Evolutionary conservation across 2,888 invertebrate genomes (phyloP).

Genomic region (Mesochorus sp.): DNA sequence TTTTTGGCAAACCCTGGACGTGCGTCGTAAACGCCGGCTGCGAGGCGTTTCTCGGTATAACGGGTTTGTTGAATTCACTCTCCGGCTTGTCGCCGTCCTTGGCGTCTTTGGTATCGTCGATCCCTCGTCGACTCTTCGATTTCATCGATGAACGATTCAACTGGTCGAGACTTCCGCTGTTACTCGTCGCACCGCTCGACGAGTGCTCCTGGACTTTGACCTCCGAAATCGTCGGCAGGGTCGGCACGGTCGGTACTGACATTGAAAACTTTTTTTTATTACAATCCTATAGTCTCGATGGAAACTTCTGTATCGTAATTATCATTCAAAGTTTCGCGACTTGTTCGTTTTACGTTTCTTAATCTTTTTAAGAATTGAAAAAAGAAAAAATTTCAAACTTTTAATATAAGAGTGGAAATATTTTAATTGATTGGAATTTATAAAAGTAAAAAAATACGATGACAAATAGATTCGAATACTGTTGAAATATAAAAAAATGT

Average conservation of each 20-base stretch:
- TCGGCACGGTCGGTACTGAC: conserved; percentile 92
- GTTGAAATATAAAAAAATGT: too few species aligned
- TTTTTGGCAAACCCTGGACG: conserved; percentile 90
- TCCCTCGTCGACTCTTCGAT: conserved; percentile 74
- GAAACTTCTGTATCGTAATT: conserved; percentile 47
- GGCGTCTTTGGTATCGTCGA: conserved; percentile 80
- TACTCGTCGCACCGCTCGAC: conserved; percentile 84
- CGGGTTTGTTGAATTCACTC: conserved; percentile 81
- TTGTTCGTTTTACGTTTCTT: too few species aligned
- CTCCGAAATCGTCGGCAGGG: conserved; percentile 95
- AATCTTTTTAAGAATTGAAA: too few species aligned
- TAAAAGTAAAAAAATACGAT: too few species aligned
- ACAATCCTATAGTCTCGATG: conserved; percentile 65
- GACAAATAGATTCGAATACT: too few species aligned
- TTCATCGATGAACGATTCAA: conserved; percentile 75
- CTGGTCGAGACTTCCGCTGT: conserved; percentile 81
- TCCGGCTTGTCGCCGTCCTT: conserved; percentile 75
- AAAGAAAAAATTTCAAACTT: too few species aligned
- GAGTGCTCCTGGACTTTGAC: conserved; percentile 87
- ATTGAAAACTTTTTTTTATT: conserved; percentile 88
- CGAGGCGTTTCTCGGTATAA: conserved; percentile 92
- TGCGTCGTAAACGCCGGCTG: conserved; percentile 92
- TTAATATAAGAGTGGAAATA: too few species aligned
- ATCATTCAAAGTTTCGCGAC: background rate
- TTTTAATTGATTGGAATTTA: too few species aligned